phyloP scores from a whole-genome alignment of 2,888 invertebrate genomes.

The Reticulitermes lucifugus region DNA sequence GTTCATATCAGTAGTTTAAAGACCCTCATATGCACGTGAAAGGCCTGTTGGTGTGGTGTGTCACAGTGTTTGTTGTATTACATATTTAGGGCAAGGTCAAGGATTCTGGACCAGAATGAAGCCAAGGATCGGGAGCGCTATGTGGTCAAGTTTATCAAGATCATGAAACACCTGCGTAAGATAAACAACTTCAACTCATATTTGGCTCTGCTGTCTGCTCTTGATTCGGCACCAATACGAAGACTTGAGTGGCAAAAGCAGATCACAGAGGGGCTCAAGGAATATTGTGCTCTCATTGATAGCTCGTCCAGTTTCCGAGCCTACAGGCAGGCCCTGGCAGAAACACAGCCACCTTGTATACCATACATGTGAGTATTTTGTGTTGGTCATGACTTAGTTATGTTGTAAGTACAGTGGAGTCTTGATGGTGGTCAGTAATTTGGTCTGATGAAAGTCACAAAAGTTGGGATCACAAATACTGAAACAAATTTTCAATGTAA shows the following conservation, averaged over 20 bases:
- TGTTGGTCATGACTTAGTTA: no score
- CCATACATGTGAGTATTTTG: slow-evolving; percentile 90
- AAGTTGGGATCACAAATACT: no score
- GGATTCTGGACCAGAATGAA: slow-evolving; percentile 91
- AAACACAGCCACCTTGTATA: slow-evolving; percentile 97
- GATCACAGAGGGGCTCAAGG: slow-evolving; percentile 91
- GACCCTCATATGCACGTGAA: no score
- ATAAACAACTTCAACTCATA: slow-evolving; percentile 99
- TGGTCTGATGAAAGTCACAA: no score
- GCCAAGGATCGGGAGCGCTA: slow-evolving; percentile 96
- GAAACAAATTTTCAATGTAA: no score
- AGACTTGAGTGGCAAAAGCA: slow-evolving; percentile 95
- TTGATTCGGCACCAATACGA: slow-evolving; percentile 94
- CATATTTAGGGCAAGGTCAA: slow-evolving; percentile 80
- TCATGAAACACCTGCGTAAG: slow-evolving; percentile 97
- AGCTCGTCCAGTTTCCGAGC: slow-evolving; percentile 97
- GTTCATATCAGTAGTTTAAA: no score
- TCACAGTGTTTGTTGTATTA: background rate
- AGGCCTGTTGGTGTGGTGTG: background rate
- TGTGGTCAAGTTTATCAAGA: slow-evolving; percentile 95
- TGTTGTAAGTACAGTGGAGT: no score
- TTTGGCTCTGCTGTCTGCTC: slow-evolving; percentile 93
- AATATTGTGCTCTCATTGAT: slow-evolving; percentile 96
- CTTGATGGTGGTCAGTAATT: no score
- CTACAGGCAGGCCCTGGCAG: slow-evolving; percentile 94